These are phyloP conservation scores for Trematocara marginatum DNA, from an alignment of 2,113 vertebrate species.

Conservation along the genomic window DNA sequence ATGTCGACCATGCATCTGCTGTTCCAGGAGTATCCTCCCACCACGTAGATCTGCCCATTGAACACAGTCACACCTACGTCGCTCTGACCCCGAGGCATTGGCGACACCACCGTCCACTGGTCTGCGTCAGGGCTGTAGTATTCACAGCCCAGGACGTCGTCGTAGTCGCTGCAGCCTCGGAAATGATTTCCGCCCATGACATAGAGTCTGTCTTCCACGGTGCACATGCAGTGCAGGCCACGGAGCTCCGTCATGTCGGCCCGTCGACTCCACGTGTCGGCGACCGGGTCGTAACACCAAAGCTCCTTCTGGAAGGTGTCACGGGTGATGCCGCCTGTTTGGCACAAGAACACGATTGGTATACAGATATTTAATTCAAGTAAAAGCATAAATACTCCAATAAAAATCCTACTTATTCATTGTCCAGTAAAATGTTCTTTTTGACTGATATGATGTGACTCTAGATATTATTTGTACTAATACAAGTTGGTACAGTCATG, in stretches of 20 bases:
- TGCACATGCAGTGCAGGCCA: conserved; percentile 81
- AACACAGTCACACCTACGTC: conserved; percentile 77
- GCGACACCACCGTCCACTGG: conserved; percentile 76
- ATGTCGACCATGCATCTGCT: conserved; percentile 80
- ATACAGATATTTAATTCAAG: background rate
- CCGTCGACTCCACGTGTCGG: conserved; percentile 65
- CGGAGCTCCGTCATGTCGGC: conserved; percentile 77
- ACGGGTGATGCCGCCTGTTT: conserved; percentile 75
- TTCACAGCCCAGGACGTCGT: conserved; percentile 77
- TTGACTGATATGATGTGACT: background rate
- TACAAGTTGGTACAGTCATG: background rate
- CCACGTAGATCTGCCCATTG: conserved; percentile 72
- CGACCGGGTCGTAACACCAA: conserved; percentile 66
- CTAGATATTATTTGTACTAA: background rate
- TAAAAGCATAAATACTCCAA: background rate
- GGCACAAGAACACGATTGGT: background rate
- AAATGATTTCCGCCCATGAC: conserved; percentile 82
- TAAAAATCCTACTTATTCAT: background rate
- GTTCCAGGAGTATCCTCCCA: conserved; percentile 82
- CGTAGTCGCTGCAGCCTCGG: conserved; percentile 74
- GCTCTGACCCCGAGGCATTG: conserved; percentile 77
- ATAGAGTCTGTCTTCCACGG: conserved; percentile 71
- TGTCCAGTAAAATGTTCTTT: background rate
- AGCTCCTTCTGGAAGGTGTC: conserved; percentile 80
- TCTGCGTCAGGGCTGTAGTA: conserved; percentile 72